Conservation (phyloP, 2,888 invertebrate species). For the Cataglyphis rosenhaueri region DNA sequence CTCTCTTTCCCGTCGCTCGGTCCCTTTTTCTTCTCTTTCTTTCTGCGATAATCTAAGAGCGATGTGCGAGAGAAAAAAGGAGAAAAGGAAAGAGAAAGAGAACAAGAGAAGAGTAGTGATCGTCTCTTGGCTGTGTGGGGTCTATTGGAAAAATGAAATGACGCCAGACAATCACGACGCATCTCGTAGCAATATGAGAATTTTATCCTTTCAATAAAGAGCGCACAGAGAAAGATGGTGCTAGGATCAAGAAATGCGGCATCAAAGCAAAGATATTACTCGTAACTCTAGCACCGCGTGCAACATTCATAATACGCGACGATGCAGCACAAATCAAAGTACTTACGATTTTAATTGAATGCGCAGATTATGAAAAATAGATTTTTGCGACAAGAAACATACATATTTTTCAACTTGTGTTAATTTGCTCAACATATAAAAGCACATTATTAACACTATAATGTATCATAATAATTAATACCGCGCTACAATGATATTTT, state of each 20-base stretch:
- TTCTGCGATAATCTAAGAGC: slow-evolving; percentile 50
- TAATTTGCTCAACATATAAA: not conserved
- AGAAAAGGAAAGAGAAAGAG: slow-evolving; percentile 16
- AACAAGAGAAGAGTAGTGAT: slow-evolving; percentile 30
- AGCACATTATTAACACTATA: not conserved
- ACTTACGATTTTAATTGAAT: slow-evolving; percentile 26
- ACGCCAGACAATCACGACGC: slow-evolving; percentile 69
- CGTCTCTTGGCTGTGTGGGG: slow-evolving; percentile 60
- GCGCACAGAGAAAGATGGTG: slow-evolving; percentile 32
- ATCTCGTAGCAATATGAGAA: slow-evolving; percentile 69
- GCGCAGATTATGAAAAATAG: not conserved
- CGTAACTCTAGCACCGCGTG: slow-evolving; percentile 62
- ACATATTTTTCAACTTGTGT: slow-evolving; percentile 17
- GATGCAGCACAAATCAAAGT: slow-evolving; percentile 56
- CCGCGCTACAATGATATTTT: not conserved
- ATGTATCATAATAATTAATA: not conserved
- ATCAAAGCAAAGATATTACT: slow-evolving; percentile 57
- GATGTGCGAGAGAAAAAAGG: not conserved
- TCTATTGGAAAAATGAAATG: slow-evolving; percentile 73
- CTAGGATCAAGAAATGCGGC: slow-evolving; percentile 31
- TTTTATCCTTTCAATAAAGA: slow-evolving; percentile 69
- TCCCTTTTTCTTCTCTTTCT: slow-evolving; percentile 36
- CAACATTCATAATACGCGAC: slow-evolving; percentile 21
- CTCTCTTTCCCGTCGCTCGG: slow-evolving; percentile 53
- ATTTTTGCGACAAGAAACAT: not conserved